These are phyloP conservation scores for Microcebus ravelobensis DNA, from an alignment of 2,113 vertebrate genomes.

Conservation along the genomic window DNA sequence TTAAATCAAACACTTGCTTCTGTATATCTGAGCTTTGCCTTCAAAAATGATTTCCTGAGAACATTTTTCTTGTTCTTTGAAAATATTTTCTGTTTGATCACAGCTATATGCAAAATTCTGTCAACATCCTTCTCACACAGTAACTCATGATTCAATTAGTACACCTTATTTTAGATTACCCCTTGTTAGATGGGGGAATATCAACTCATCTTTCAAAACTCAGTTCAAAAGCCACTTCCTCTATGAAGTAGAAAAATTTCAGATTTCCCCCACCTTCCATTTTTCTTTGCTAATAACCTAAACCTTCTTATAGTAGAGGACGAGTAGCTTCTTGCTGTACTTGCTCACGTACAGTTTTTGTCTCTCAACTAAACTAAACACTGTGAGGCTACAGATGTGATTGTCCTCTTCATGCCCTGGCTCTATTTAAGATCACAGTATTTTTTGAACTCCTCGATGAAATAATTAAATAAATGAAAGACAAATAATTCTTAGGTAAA, in stretches of 20 bases:
- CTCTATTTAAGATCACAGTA: neutral
- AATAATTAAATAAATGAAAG: neutral
- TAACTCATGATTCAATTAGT: neutral
- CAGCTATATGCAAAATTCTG: neutral
- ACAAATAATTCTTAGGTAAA: neutral
- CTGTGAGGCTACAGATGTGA: neutral
- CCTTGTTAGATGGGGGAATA: neutral
- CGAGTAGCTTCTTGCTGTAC: too few relatives aligned
- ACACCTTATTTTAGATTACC: neutral
- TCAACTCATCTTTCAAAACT: neutral
- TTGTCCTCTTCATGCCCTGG: neutral
- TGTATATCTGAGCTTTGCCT: neutral
- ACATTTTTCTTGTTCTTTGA: neutral
- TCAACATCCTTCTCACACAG: neutral
- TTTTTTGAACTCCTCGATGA: neutral
- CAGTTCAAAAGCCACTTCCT: neutral
- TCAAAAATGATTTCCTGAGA: neutral
- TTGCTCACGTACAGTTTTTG: neutral
- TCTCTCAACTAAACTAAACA: neutral
- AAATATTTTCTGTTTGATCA: conserved; percentile 48
- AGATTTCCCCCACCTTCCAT: neutral
- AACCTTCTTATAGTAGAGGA: neutral
- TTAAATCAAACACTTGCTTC: neutral
- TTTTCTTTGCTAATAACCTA: neutral
- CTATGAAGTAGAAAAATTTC: neutral